Conservation (phyloP, 2,888 invertebrate species). For the Andrena minutula region DNA sequence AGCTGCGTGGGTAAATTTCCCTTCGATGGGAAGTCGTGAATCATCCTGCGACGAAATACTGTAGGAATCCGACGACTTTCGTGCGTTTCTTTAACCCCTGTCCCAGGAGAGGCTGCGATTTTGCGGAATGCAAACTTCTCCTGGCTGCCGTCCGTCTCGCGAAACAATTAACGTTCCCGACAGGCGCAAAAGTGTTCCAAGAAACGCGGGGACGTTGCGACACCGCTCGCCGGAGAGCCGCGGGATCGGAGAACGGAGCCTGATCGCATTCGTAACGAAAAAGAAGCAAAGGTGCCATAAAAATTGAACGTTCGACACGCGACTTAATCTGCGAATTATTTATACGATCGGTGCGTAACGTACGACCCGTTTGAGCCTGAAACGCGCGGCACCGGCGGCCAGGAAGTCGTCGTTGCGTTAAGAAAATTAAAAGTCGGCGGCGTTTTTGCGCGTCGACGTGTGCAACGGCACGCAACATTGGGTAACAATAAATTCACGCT, state of each 20-base stretch:
- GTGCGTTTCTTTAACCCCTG: constrained; percentile 27
- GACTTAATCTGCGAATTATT: too few relatives aligned
- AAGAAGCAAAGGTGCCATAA: too few relatives aligned
- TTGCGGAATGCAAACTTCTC: constrained; percentile 70
- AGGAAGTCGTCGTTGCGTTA: too few relatives aligned
- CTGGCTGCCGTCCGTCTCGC: constrained; percentile 53
- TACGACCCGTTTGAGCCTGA: too few relatives aligned
- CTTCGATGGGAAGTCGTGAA: neutral
- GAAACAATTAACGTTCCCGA: constrained; percentile 74
- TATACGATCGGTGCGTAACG: too few relatives aligned
- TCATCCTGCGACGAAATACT: constrained; percentile 7
- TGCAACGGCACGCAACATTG: constrained; percentile 15
- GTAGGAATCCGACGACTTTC: constrained; percentile 11
- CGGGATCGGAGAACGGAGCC: constrained; percentile 14
- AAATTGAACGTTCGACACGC: too few relatives aligned
- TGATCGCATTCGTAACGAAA: too few relatives aligned
- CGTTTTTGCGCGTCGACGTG: constrained; percentile 5
- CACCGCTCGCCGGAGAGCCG: constrained; percentile 31
- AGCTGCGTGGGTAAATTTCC: neutral
- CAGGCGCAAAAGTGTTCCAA: constrained; percentile 69
- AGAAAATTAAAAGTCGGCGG: too few relatives aligned
- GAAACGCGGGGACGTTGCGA: constrained; percentile 55
- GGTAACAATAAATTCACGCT: constrained; percentile 21
- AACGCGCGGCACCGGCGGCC: too few relatives aligned
- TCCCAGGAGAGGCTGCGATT: constrained; percentile 48